Conservation (phyloP, 2,797 vertebrate species). For the Chelmon rostratus region DNA sequence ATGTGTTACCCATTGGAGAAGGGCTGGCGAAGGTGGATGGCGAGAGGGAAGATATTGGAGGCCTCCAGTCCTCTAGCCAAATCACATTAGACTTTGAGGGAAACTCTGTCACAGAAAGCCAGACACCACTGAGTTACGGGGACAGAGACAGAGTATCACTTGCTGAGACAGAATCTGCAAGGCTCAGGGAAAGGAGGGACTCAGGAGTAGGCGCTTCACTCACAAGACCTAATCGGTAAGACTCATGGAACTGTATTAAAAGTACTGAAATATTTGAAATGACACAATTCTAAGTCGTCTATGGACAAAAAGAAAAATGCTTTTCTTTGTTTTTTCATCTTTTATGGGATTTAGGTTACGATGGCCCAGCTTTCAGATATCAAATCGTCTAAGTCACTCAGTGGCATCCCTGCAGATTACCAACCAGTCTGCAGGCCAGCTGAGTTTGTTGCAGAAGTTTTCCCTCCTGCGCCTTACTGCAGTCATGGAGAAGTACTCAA, state of each 20-base stretch:
- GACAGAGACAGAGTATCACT: slow-evolving; percentile 92
- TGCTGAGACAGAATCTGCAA: slow-evolving; percentile 89
- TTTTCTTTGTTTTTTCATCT: slow-evolving; percentile 14
- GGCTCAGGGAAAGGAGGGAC: slow-evolving; percentile 93
- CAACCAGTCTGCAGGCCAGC: slow-evolving; percentile 94
- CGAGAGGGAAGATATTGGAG: slow-evolving; percentile 68
- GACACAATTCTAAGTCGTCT: not conserved
- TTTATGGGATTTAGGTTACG: slow-evolving; percentile 87
- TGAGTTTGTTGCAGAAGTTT: slow-evolving; percentile 96
- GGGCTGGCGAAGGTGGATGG: slow-evolving; percentile 70
- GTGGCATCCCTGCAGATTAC: slow-evolving; percentile 93
- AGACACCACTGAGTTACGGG: slow-evolving; percentile 88
- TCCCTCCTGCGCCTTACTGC: slow-evolving; percentile 96
- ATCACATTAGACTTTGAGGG: slow-evolving; percentile 94
- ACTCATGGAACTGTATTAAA: not conserved
- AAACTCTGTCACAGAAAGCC: slow-evolving; percentile 91
- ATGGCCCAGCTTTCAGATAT: slow-evolving; percentile 97
- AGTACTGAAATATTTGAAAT: not conserved
- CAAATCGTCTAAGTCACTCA: slow-evolving; percentile 90
- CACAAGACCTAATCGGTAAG: slow-evolving; percentile 95
- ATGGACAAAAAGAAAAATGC: not conserved
- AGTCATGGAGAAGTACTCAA: slow-evolving; percentile 97
- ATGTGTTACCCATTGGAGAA: slow-evolving; percentile 86
- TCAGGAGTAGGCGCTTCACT: slow-evolving; percentile 97
- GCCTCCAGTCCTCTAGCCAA: slow-evolving; percentile 87